phyloP scores from a whole-genome alignment of 1,140 invertebrate genomes.

The Steinernema khuongi region DNA sequence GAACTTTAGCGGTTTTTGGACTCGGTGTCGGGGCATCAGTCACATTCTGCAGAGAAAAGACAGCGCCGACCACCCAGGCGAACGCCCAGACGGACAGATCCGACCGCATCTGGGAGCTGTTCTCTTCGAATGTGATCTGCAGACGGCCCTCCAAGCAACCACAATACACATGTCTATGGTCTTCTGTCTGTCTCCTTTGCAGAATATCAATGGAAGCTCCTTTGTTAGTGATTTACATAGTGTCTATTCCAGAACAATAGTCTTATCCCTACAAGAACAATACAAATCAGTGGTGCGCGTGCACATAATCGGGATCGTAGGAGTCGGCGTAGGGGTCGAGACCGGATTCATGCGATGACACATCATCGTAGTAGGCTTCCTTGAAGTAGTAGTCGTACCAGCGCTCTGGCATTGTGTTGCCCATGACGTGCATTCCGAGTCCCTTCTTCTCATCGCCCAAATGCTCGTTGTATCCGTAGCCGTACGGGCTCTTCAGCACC shows the following conservation, averaged over 20 bases:
- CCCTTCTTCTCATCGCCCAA: constrained; percentile 38
- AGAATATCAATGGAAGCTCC: neutral
- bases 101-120: too few species aligned
- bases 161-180: neutral
- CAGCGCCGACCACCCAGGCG: too few species aligned
- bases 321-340: constrained; percentile 35
- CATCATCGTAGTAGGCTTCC: constrained; percentile 46
- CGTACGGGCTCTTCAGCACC: constrained; percentile 48
- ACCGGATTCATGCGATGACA: constrained; percentile 36
- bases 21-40: too few species aligned
- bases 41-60: too few species aligned
- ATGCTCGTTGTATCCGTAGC: constrained; percentile 47
- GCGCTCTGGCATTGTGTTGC: constrained; percentile 44
- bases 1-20: too few species aligned
- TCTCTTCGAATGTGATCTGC: too few species aligned
- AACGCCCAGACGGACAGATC: too few species aligned
- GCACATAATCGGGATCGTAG: constrained; percentile 47
- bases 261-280: neutral
- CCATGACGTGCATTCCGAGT: constrained; percentile 14
- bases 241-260: neutral
- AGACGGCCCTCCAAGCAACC: too few species aligned
- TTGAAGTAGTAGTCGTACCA: constrained; percentile 53
- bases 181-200: neutral
- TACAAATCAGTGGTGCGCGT: constrained; percentile 37
- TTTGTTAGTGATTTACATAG: neutral